These are phyloP conservation scores for Planococcus citri DNA, from an alignment of 1,140 invertebrate species.

Conservation along the genomic window DNA sequence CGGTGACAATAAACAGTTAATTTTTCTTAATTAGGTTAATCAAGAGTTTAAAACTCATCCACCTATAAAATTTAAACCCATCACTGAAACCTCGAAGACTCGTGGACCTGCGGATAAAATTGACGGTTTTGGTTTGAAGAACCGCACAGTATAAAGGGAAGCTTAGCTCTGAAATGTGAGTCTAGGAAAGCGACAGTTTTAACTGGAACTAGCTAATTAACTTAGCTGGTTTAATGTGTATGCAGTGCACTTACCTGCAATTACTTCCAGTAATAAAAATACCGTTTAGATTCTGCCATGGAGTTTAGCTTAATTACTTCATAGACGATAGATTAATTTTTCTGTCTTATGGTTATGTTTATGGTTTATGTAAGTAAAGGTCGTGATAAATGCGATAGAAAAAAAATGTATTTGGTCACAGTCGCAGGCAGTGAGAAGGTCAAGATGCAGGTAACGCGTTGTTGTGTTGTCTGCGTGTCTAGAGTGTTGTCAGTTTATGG, in stretches of 20 bases:
- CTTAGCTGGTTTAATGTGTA: background rate
- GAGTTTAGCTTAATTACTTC: no score
- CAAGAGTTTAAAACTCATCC: background rate
- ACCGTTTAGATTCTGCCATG: background rate
- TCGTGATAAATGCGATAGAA: no score
- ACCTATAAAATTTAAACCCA: background rate
- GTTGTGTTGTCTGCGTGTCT: no score
- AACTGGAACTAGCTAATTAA: background rate
- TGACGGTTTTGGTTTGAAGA: background rate
- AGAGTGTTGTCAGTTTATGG: no score
- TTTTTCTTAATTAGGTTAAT: background rate
- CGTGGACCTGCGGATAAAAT: background rate
- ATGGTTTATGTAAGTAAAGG: no score
- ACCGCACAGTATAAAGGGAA: background rate
- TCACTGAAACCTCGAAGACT: background rate
- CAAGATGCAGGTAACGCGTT: no score
- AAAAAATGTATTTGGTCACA: no score
- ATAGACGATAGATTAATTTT: no score
- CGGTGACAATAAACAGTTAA: background rate
- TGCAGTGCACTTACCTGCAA: background rate
- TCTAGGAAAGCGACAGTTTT: background rate
- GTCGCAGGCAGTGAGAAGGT: no score
- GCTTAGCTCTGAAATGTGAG: no score
- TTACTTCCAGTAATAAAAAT: background rate
- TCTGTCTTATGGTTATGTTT: no score